Percentiles rank a stretch among this genome's conserved stretches.
phyloP scores from a whole-genome alignment of 1,140 invertebrate species.

The Drosophila sp. region DNA sequence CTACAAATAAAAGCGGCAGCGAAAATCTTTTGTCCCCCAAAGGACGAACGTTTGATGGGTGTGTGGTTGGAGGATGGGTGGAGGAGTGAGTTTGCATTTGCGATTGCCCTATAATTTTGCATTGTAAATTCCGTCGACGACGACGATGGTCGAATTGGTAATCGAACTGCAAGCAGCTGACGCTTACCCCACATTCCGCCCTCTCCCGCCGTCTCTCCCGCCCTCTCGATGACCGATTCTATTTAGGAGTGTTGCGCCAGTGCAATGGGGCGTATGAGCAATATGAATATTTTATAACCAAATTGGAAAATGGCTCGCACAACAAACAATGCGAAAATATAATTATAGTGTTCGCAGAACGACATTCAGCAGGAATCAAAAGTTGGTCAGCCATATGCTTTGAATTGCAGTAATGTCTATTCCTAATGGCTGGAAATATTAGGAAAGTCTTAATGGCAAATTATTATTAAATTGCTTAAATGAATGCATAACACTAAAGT shows the following conservation, averaged over 20 bases:
- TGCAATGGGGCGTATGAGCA: slow-evolving; percentile 65
- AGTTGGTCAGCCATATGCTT: slow-evolving; percentile 11
- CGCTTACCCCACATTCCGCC: slow-evolving; percentile 6
- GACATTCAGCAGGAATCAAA: slow-evolving; percentile 17
- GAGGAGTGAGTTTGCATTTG: neutral
- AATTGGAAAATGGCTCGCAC: slow-evolving; percentile 58
- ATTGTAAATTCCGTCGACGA: slow-evolving; percentile 19
- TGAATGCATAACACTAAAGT: neutral
- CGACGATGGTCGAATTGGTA: slow-evolving; percentile 30
- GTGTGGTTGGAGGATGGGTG: neutral
- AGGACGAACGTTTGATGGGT: neutral
- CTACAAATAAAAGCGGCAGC: neutral
- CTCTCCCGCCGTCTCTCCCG: neutral
- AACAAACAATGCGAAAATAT: slow-evolving; percentile 42
- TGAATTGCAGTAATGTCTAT: slow-evolving; percentile 12
- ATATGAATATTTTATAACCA: slow-evolving; percentile 71
- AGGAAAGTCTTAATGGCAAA: slow-evolving; percentile 2
- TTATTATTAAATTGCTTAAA: slow-evolving; percentile 3
- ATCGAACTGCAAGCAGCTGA: slow-evolving; percentile 44
- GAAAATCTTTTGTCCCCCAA: slow-evolving; percentile 25
- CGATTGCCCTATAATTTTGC: slow-evolving; percentile 35
- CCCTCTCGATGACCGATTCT: neutral
- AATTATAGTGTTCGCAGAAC: slow-evolving; percentile 39
- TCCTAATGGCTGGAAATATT: neutral
- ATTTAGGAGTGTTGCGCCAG: slow-evolving; percentile 27